Percentiles rank a stretch among this genome's conserved stretches.
Evolutionary conservation across 2,797 vertebrate genomes (phyloP).

Genomic region (Enoplosus armatus): DNA sequence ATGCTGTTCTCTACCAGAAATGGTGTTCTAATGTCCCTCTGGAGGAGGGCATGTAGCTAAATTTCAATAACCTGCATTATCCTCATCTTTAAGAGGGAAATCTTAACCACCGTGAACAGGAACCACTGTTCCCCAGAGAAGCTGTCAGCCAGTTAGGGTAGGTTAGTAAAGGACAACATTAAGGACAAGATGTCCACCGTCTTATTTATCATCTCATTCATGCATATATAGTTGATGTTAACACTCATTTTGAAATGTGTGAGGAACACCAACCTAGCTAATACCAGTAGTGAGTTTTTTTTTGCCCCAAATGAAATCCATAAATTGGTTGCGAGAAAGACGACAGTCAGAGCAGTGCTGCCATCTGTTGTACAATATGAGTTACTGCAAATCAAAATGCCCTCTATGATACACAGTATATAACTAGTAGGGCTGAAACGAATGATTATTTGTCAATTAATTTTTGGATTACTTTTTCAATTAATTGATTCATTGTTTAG

Average conservation of each 20-base stretch:
- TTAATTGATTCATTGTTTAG: not conserved
- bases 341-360: conserved; percentile 53
- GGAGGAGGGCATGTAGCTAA: conserved; percentile 26
- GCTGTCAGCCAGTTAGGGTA: not conserved
- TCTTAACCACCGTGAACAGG: too few relatives aligned
- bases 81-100: conserved; percentile 14
- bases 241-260: conserved; percentile 16
- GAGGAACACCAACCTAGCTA: not conserved
- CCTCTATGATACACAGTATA: not conserved
- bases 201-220: conserved; percentile 7
- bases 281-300: not conserved
- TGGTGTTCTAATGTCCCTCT: conserved; percentile 30
- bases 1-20: conserved; percentile 41
- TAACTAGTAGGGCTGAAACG: not conserved
- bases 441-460: not conserved
- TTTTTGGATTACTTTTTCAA: not conserved
- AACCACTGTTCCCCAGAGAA: conserved; percentile 23
- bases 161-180: conserved; percentile 6
- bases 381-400: conserved; percentile 53
- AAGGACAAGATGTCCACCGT: conserved; percentile 6
- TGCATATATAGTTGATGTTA: conserved; percentile 14
- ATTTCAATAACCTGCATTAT: conserved; percentile 39
- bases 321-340: conserved; percentile 4
- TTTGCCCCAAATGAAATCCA: conserved; percentile 24
- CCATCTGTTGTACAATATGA: conserved; percentile 68